Base-by-base conservation (phyloP, 2,113 vertebrate species). In the Phoxinus phoxinus region DNA sequence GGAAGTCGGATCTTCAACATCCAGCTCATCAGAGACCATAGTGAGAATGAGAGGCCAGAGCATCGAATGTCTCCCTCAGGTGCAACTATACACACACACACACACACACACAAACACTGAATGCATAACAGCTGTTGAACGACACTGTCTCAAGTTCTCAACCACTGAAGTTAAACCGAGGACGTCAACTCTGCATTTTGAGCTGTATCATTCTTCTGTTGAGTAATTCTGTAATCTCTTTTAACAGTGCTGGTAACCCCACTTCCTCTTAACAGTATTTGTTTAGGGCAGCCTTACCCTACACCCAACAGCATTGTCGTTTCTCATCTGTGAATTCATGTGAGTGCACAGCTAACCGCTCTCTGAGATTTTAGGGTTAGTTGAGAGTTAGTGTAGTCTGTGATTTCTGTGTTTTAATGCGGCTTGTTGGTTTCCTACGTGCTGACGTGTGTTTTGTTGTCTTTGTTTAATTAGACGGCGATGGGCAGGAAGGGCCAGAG, bases 1-100 rank as follows among this genome's bases (percentile, higher is more conserved):
- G 89, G 98, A 99, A 87, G 93, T 99, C 35, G 96, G 96, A 90
- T 99, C 97, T 12, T 99, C 98, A 89, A 98, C 97, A 1, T 99
- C 98, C 85, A 99, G 98, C 93, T 99, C 98, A 61, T 99, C 98
- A 0, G 98, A 99, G 93, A 99, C 98, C 0, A 97, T 99, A 13
- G 97, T 99, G 75, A 98, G 97, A 93, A 96, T 99, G 90, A 96
- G 96, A 71, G 98, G 98, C 76, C 98, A 99, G 91, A 99, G 98
- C 91, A 98, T 97, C 0, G 97, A 99, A 93, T 99, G 97, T 41
- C 95, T 99, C 81, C 97, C 98, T 6, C 98, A 99, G 97, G 98
- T 99, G 91, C 67, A 71, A n/a, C 32, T 41, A 48, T 5, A 48
- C 19, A 56, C 56, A 80, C 53, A 17, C 48, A 4, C 4, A 51